Percentiles rank a stretch among this genome's conserved stretches.
Evolutionary conservation across 30 jellyfish, hydroid and myxozoan genomes (phyloP).

Genomic region (Chironex yamaguchii): DNA sequence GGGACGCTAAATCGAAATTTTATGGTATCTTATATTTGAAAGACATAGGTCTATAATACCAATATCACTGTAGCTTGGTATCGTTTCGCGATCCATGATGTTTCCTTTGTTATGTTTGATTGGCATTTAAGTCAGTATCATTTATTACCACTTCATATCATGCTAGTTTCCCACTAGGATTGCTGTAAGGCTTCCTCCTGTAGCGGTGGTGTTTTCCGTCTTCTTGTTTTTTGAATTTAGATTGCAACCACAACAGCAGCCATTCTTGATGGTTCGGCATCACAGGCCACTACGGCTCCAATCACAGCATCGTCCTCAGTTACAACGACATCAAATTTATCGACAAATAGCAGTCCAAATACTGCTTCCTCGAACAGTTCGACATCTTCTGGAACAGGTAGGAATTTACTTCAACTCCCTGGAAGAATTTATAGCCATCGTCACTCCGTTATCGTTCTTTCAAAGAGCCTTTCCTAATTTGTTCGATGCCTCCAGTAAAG

Average conservation of each 20-base stretch:
- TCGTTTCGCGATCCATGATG: too few species aligned
- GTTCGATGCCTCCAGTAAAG: neutral
- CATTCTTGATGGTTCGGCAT: too few species aligned
- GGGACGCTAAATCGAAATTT: too few species aligned
- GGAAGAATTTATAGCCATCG: neutral
- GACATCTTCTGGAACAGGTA: conserved; percentile 28
- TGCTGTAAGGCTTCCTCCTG: too few species aligned
- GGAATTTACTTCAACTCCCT: neutral
- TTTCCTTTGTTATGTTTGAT: too few species aligned
- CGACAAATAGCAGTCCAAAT: conserved; percentile 3
- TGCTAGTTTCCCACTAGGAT: too few species aligned
- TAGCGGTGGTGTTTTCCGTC: neutral
- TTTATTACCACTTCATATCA: too few species aligned
- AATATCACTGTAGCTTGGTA: too few species aligned
- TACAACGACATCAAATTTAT: conserved; percentile 32
- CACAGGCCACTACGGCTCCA: conserved; percentile 14
- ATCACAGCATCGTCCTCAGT: neutral
- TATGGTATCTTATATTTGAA: too few species aligned
- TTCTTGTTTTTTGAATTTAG: neutral
- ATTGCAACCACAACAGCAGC: conserved; percentile 9
- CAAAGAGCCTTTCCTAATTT: neutral
- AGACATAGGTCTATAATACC: too few species aligned
- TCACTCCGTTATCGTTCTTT: neutral
- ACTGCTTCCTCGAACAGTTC: conserved; percentile 42
- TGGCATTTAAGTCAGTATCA: too few species aligned